phyloP scores from a whole-genome alignment of 2,113 vertebrate species.

The Rhombomys opimus region DNA sequence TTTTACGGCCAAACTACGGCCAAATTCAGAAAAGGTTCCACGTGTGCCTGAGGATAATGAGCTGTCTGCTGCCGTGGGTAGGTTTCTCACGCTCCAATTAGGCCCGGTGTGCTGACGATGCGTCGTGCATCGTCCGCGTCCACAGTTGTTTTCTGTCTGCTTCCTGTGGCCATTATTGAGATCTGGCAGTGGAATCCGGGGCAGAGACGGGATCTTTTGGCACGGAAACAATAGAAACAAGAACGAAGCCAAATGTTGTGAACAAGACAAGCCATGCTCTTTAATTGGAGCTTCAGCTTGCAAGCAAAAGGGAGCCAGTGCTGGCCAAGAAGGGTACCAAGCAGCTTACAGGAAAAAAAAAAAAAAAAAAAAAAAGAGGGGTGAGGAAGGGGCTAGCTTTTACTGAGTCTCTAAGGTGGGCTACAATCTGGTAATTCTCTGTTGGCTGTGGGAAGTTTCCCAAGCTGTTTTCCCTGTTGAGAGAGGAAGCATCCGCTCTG shows the following conservation, averaged over 20 bases:
- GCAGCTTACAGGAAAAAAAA: background rate
- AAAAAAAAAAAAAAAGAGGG: background rate
- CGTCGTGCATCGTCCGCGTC: background rate
- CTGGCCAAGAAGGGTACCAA: background rate
- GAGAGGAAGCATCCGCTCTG: background rate
- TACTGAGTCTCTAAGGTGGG: background rate
- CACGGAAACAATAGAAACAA: background rate
- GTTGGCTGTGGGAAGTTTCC: background rate
- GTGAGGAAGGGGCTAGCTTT: background rate
- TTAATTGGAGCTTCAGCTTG: background rate
- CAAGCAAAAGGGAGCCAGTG: background rate
- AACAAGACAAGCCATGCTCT: background rate
- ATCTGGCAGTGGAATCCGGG: background rate
- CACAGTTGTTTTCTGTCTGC: background rate
- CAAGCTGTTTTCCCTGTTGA: background rate
- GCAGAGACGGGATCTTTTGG: background rate
- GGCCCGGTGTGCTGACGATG: background rate
- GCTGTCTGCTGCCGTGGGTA: accelerated
- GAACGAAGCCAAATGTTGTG: background rate
- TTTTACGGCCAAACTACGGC: background rate
- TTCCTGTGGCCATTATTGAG: background rate
- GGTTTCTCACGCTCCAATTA: accelerated
- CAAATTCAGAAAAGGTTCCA: background rate
- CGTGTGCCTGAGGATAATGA: background rate
- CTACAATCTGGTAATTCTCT: background rate